A percentile compares a stretch with the other conserved stretches of the same genome.
Conservation (phyloP, 2,888 invertebrate genomes). For the Callimorpha dominula region DNA sequence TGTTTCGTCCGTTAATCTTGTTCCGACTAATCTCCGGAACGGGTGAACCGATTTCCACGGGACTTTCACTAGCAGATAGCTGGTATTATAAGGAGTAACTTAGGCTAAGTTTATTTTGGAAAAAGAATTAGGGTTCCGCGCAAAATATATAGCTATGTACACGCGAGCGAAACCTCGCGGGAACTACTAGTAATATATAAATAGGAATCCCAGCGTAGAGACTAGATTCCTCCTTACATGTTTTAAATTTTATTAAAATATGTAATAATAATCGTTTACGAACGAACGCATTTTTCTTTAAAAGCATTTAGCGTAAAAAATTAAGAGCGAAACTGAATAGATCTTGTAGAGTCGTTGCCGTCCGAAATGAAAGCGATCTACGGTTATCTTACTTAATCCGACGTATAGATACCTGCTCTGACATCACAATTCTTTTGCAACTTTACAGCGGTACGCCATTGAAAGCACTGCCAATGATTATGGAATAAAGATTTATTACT, state of each 20-base stretch:
- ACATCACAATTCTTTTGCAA: conserved; percentile 58
- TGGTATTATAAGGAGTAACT: too few species aligned
- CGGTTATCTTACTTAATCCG: conserved; percentile 66
- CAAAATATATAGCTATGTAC: too few species aligned
- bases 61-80: too few species aligned
- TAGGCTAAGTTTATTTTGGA: too few species aligned
- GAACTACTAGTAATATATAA: too few species aligned
- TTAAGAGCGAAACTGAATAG: conserved; percentile 69
- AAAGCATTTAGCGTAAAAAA: conserved; percentile 55
- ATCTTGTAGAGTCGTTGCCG: conserved; percentile 52
- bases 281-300: conserved; percentile 55
- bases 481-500: background rate
- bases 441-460: conserved; percentile 51
- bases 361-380: conserved; percentile 75
- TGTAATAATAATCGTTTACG: conserved; percentile 57
- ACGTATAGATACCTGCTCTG: conserved; percentile 59
- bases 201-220: too few species aligned
- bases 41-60: too few species aligned
- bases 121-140: too few species aligned
- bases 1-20: too few species aligned
- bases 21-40: too few species aligned
- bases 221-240: background rate
- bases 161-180: too few species aligned
- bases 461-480: conserved; percentile 35
- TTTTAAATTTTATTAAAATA: conserved; percentile 3